Conservation (phyloP, 2,113 vertebrate species). For the Pachypanchax playfairii region DNA sequence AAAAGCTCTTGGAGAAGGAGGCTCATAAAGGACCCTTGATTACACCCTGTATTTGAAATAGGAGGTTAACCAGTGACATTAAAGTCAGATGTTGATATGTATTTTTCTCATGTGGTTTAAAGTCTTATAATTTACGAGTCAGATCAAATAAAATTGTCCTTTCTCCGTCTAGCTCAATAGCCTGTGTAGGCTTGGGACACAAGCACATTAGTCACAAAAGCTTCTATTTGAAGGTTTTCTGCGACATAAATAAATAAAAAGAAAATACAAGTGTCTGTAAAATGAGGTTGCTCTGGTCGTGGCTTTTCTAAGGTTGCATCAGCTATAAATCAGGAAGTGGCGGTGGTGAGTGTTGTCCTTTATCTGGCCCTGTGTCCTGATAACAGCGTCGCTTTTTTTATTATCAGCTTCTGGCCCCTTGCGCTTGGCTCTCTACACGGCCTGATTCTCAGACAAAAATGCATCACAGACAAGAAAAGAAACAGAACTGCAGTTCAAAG, state of each 20-base stretch:
- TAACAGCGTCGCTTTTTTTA: constrained; percentile 59
- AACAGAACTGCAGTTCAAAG: constrained; percentile 43
- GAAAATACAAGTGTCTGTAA: constrained; percentile 27
- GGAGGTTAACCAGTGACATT: not conserved
- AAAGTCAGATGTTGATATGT: not conserved
- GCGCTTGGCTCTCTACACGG: constrained; percentile 57
- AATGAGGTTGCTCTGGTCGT: constrained; percentile 16
- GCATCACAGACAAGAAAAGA: constrained; percentile 24
- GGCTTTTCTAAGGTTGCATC: constrained; percentile 23
- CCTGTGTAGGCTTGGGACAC: not conserved
- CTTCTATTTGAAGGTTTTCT: not conserved
- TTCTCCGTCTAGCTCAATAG: not conserved
- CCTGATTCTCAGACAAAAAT: constrained; percentile 58
- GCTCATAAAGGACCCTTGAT: not conserved
- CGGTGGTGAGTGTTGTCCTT: constrained; percentile 60
- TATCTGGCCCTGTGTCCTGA: constrained; percentile 66
- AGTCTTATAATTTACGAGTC: not conserved
- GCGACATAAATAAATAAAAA: constrained; percentile 39
- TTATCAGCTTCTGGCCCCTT: constrained; percentile 68
- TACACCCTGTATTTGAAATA: no score
- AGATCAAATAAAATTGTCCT: not conserved
- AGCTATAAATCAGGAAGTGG: constrained; percentile 65
- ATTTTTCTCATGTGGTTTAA: not conserved
- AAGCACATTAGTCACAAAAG: constrained; percentile 5
- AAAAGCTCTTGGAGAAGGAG: not conserved